Evolutionary conservation across 2,888 invertebrate species (phyloP), one percentile per base, ranked within the genome.

Genomic region (Napeogenes sylphis): DNA sequence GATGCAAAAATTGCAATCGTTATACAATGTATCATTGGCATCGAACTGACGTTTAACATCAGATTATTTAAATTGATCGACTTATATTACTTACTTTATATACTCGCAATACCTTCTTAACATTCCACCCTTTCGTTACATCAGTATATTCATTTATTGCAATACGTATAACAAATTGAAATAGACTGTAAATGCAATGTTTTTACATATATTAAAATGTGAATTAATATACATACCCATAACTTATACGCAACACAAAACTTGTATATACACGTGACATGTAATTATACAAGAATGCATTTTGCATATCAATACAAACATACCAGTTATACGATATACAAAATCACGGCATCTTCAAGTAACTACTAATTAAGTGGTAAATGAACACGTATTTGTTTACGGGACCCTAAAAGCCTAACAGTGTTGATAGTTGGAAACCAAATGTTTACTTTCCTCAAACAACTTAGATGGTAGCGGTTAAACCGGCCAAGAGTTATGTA

Each of bases 1-100:
- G 65, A 67, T 59, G 63, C 59, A 14, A 65, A 63, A 61, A 59
- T 59, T 71, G 71, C 66, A 62, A 69, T 69, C 71, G 73, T 79
- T 78, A 78, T 75, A 75, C 76, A 79, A 77, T 74, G 69, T 68
- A 69, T 75, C 73, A 71, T 69, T 30, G 51, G 51, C 30, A 30
- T 21, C 51, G 8, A 30, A 51, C 21, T 51, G 51, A 4, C 30
- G 51, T 51, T 51, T 8, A n/a, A 12, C n/a, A 30, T 21, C 8
- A 21, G 8, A 12, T 51, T 51, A 30, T 30, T 51, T 30, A 51
- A 51, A 51, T 30, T 30, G 21, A 21, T 8, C 3, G 51, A 51
- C 21, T 51, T n/a, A 8, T 47, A 51, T 51, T 30, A 51, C 8
- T 3, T 30, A 51, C 51, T 5, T 21, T 2, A 51, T 51, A 51